Percentiles rank a stretch among this genome's conserved stretches.
phyloP scores from a whole-genome alignment of 2,888 invertebrate species.

The Gymnocheta viridis region DNA sequence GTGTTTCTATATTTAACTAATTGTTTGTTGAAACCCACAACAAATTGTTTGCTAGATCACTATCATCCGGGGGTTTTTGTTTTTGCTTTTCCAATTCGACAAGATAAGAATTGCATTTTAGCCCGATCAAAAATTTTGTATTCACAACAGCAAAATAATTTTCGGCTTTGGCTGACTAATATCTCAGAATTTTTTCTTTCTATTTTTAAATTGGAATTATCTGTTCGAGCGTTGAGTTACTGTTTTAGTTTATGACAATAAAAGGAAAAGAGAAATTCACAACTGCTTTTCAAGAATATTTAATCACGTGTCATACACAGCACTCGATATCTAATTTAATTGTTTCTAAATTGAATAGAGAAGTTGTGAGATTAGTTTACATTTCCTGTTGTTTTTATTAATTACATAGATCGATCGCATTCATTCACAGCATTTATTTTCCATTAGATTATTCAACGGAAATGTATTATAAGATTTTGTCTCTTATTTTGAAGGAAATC shows the following conservation, averaged over 20 bases:
- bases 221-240: too few relatives aligned
- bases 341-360: neutral
- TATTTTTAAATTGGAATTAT: too few relatives aligned
- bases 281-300: neutral
- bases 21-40: too few relatives aligned
- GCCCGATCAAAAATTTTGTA: neutral
- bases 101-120: neutral
- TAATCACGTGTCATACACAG: neutral
- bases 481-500: slow-evolving; percentile 31
- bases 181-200: neutral
- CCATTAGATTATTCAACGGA: slow-evolving; percentile 11
- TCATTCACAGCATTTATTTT: neutral
- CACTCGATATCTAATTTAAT: neutral
- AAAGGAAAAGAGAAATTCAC: too few relatives aligned
- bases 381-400: neutral
- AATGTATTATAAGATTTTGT: neutral
- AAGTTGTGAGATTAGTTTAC: neutral
- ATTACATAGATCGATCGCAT: neutral
- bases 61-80: too few relatives aligned
- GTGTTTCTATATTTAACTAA: too few relatives aligned
- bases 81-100: neutral
- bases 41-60: too few relatives aligned
- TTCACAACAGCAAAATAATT: neutral
- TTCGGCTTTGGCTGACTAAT: neutral
- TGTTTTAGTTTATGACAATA: too few relatives aligned